phyloP scores from a whole-genome alignment of 1,140 invertebrate species.

The Ladona fulva region DNA sequence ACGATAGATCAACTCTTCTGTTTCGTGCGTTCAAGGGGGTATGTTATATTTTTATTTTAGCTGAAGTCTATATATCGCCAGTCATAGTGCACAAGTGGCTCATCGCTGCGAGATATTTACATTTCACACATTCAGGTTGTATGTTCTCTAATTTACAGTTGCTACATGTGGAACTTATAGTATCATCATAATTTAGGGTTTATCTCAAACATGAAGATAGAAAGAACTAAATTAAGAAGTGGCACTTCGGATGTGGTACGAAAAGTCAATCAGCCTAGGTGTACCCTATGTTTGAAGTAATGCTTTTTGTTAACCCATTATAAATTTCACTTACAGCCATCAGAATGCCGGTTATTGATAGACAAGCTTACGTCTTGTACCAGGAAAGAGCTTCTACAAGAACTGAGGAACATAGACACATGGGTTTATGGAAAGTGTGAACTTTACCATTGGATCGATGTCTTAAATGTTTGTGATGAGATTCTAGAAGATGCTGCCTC shows the following conservation, averaged over 20 bases:
- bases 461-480: conserved; percentile 73
- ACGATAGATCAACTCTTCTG: not conserved
- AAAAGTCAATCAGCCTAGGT: conserved; percentile 23
- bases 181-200: not conserved
- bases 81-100: not conserved
- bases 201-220: conserved; percentile 64
- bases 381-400: conserved; percentile 56
- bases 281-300: conserved; percentile 11
- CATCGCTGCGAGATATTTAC: not conserved
- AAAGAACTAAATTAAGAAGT: conserved; percentile 75
- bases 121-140: not conserved
- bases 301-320: conserved; percentile 13
- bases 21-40: not conserved
- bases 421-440: conserved; percentile 91
- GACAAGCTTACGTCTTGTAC: conserved; percentile 64
- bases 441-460: conserved; percentile 83
- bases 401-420: conserved; percentile 65
- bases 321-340: conserved; percentile 45
- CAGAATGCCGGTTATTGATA: conserved; percentile 73
- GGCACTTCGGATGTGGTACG: conserved; percentile 78
- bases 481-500: conserved; percentile 67
- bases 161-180: not conserved
- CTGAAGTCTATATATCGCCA: not conserved
- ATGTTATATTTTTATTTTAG: not conserved
- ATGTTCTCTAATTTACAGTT: not conserved